Percentiles rank a stretch among this genome's conserved stretches.
Conservation (phyloP, 1,140 invertebrate species). For the Trinorchestia longiramus region DNA sequence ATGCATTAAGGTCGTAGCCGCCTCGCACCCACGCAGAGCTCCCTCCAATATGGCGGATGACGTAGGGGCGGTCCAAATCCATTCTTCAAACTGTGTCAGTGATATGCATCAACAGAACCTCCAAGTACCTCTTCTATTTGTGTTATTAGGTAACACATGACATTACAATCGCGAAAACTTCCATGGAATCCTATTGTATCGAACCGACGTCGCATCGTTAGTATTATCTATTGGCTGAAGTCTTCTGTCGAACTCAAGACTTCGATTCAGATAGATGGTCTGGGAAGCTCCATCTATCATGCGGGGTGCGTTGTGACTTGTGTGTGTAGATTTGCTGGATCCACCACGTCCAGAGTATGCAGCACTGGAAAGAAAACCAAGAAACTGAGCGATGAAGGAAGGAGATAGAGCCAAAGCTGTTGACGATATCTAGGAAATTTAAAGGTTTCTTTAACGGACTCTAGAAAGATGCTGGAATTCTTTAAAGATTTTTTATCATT, state of each 20-base stretch:
- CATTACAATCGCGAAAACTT: constrained; percentile 52
- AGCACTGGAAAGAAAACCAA: neutral
- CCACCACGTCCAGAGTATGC: neutral
- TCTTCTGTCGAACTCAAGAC: constrained; percentile 50
- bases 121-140: constrained; percentile 53
- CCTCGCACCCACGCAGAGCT: neutral
- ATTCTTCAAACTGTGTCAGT: constrained; percentile 39
- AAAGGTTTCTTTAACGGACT: too few relatives aligned
- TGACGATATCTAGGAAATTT: neutral
- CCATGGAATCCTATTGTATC: constrained; percentile 35
- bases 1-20: neutral
- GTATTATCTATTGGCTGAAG: constrained; percentile 38
- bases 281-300: constrained; percentile 1
- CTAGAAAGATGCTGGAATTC: too few relatives aligned
- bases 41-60: constrained; percentile 12
- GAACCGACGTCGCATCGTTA: constrained; percentile 40
- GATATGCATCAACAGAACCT: constrained; percentile 39
- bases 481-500: too few relatives aligned
- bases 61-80: neutral
- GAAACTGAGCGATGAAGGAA: neutral
- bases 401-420: neutral
- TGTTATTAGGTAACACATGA: constrained; percentile 54
- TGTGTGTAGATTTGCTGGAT: neutral
- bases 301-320: neutral
- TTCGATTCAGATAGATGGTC: constrained; percentile 49